phyloP scores from a whole-genome alignment of 2,113 vertebrate species.

The Caretta caretta region DNA sequence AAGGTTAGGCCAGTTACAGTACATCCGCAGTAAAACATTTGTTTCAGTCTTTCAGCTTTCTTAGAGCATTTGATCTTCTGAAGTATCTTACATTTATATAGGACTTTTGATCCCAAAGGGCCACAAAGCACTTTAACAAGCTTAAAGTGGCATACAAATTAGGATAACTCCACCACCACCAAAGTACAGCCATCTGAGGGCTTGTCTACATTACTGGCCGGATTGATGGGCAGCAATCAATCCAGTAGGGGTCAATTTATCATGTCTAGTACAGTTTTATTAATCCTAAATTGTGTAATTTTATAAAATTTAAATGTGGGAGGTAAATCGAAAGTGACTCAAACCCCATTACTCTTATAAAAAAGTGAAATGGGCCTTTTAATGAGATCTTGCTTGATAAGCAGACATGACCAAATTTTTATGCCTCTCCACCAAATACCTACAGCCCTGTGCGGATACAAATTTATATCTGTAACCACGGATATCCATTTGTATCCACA shows the following conservation, averaged over 20 bases:
- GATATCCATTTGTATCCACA: no score
- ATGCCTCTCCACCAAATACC: rapidly evolving
- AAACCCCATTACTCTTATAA: background rate
- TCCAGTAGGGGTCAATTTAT: no score
- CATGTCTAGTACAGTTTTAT: background rate
- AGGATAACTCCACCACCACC: background rate
- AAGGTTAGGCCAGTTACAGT: background rate
- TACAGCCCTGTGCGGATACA: background rate
- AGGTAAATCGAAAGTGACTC: background rate
- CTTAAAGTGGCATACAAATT: background rate
- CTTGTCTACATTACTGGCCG: no score
- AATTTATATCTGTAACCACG: no score
- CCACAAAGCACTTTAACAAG: background rate
- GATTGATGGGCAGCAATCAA: no score
- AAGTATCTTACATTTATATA: background rate
- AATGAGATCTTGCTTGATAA: background rate
- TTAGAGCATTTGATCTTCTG: background rate
- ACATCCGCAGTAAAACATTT: background rate
- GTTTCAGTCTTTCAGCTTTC: constrained; percentile 6
- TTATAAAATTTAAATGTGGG: background rate
- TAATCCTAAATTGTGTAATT: background rate
- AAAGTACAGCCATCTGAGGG: background rate
- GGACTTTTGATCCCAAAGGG: background rate
- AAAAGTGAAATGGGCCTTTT: background rate
- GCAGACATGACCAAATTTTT: background rate